Evolutionary conservation across 2,888 invertebrate genomes (phyloP).

Genomic region (Seladonia tumulorum): DNA sequence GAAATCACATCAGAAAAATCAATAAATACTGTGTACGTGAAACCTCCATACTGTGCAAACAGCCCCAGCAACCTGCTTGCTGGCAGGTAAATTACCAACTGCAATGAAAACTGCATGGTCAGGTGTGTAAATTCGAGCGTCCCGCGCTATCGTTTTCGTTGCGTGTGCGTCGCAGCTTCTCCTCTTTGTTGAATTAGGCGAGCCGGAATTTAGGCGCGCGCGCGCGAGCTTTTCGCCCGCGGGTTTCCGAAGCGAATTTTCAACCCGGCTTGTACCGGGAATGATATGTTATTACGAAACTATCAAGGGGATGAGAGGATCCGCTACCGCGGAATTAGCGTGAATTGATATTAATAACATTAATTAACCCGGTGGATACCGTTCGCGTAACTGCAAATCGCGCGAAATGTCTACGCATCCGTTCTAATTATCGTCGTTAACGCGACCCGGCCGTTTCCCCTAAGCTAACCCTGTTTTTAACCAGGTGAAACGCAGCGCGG

Average conservation of each 20-base stretch:
- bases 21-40: neutral
- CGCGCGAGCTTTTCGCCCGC: slow-evolving; percentile 15
- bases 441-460: neutral
- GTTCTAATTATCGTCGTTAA: slow-evolving; percentile 13
- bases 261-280: neutral
- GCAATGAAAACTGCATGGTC: neutral
- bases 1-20: neutral
- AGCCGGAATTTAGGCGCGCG: slow-evolving; percentile 34
- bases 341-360: slow-evolving; percentile 50
- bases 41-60: neutral
- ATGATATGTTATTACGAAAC: slow-evolving; percentile 31
- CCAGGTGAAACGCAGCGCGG: neutral
- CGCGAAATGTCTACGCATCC: slow-evolving; percentile 12
- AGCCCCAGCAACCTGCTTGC: neutral
- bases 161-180: slow-evolving; percentile 5
- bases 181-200: slow-evolving; percentile 27
- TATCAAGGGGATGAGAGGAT: neutral
- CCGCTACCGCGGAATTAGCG: neutral
- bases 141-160: neutral
- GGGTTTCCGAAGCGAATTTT: slow-evolving; percentile 24
- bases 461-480: neutral
- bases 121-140: neutral
- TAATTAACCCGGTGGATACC: slow-evolving; percentile 33
- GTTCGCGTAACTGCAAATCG: slow-evolving; percentile 25
- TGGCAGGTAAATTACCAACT: neutral